Conservation (phyloP, 2,888 invertebrate species). For the Orgyia antiqua region DNA sequence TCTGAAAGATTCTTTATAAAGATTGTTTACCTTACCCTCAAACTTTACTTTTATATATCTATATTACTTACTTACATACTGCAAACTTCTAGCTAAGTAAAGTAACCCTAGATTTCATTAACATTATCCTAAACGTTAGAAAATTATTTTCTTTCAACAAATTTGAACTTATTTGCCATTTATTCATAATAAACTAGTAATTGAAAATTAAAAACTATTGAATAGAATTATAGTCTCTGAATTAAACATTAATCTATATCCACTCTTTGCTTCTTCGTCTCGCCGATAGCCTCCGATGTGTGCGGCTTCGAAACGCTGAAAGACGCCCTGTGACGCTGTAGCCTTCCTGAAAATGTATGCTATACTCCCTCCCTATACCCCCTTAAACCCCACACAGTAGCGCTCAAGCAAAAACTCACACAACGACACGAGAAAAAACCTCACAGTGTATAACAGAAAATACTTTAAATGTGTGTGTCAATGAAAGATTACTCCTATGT, state of each 20-base stretch:
- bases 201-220: no score
- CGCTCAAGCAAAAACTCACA: conserved; percentile 39
- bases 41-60: no score
- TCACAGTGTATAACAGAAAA: conserved; percentile 42
- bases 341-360: conserved; percentile 75
- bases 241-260: conserved; percentile 33
- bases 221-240: no score
- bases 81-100: no score
- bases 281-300: conserved; percentile 73
- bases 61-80: no score
- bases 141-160: no score
- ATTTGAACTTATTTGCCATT: no score
- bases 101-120: no score
- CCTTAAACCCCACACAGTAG: conserved; percentile 19
- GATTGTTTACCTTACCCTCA: no score
- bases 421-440: conserved; percentile 52
- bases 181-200: no score
- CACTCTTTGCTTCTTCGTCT: conserved; percentile 74
- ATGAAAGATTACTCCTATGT: conserved; percentile 65
- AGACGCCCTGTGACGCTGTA: conserved; percentile 71
- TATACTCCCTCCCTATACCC: conserved; percentile 25
- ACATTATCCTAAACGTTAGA: no score
- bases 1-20: no score
- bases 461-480: conserved; percentile 40
- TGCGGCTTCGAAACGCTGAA: conserved; percentile 73